Base-by-base conservation (phyloP, 2,113 vertebrate species). In the Canis aureus region DNA sequence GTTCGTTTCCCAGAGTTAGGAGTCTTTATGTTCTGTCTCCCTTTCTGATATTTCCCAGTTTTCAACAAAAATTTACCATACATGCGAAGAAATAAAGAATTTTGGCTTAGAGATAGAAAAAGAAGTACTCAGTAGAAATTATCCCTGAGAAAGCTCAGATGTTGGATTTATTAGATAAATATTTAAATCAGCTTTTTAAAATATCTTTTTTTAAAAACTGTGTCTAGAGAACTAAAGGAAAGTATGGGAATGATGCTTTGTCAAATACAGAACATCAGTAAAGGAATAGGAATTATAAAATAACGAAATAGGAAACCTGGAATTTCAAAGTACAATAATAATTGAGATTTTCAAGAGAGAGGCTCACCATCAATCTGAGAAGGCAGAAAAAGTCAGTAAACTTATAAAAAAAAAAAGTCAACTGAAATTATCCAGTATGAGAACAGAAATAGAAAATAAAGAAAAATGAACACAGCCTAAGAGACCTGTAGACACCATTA, bases 81-180 rank as follows among this genome's bases (percentile, higher is more conserved):
- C 3, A 74, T 88, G 7, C 22, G 91, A 93, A 91, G 74, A 93
- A 88, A 93, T 6, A 92, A 60, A 22, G 85, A 91, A 62, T 49
- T 88, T 74, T 80, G 43, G 8, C 11, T 35, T 71, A 91, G 38
- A 38, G 16, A 62, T 67, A 80, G 38, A 43, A 91, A 94, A 86
- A 89, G 8, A 57, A 53, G 5, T 22, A n/a, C 9, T 89, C 66
- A 32, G 38, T 67, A 95, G 29, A 97, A 95, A 91, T n/a, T 89
- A 23, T 53, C 29, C 23, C 38, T 69, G 43, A 95, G 29, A 27
- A 96, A 89, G 11, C 12, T 64, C 82, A 64, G 20, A 20, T 80
- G 35, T 62, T 87, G 23, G 1, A 59, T 87, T 85, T 83, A 83
- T 38, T 96, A 87, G 29, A 60, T 22, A 82, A 93, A 12, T 51